Percentiles rank a stretch among this genome's conserved stretches.
Evolutionary conservation across 2,888 invertebrate genomes (phyloP).

Genomic region (Phengaris alcon): DNA sequence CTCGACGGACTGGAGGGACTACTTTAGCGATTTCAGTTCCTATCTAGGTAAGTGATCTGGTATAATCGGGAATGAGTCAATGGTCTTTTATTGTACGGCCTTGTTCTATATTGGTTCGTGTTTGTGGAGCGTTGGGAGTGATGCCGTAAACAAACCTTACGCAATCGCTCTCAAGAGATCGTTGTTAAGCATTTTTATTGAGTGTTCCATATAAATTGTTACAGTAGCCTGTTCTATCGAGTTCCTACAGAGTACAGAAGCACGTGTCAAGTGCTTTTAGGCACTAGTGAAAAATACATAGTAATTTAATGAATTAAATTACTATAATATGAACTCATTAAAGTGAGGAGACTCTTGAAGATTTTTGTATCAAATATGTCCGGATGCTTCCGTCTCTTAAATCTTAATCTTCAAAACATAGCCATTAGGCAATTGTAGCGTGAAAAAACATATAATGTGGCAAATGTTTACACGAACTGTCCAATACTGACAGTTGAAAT

Average conservation of each 20-base stretch:
- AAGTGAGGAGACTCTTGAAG: too few relatives aligned
- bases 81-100: conserved; percentile 65
- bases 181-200: conserved; percentile 33
- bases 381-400: too few relatives aligned
- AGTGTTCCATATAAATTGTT: not conserved
- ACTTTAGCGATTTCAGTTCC: conserved; percentile 75
- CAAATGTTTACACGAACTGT: too few relatives aligned
- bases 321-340: too few relatives aligned
- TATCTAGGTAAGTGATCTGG: conserved; percentile 71
- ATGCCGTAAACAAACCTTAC: conserved; percentile 69
- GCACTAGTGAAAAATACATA: not conserved
- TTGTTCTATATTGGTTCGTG: conserved; percentile 73
- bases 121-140: conserved; percentile 66
- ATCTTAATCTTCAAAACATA: too few relatives aligned
- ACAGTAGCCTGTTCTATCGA: conserved; percentile 16
- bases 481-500: too few relatives aligned
- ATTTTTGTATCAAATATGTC: too few relatives aligned
- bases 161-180: conserved; percentile 50
- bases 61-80: conserved; percentile 61
- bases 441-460: too few relatives aligned
- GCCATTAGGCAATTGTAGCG: too few relatives aligned
- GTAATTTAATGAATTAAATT: too few relatives aligned
- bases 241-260: not conserved
- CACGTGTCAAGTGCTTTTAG: not conserved
- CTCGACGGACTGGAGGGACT: conserved; percentile 69